A percentile compares a stretch with the other conserved stretches of the same genome.
Evolutionary conservation across 2,113 vertebrate genomes (phyloP).

Genomic region (Gulo gulo): DNA sequence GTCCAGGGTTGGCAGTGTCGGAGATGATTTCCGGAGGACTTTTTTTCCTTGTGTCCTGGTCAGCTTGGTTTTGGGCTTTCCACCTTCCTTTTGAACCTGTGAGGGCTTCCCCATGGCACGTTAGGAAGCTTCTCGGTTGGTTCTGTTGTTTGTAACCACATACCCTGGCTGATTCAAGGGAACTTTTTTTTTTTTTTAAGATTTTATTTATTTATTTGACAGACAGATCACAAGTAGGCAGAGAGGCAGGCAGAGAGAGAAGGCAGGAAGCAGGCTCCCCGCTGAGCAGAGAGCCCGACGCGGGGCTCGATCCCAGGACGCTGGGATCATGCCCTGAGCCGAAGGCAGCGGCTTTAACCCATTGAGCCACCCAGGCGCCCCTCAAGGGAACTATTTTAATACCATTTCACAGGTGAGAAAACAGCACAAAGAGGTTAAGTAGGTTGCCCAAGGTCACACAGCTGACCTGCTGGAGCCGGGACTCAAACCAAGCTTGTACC

Average conservation of each 20-base stretch:
- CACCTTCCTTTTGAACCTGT: too few species aligned
- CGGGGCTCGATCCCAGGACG: too few species aligned
- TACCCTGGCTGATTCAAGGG: not conserved
- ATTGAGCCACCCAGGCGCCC: too few species aligned
- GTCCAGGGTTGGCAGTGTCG: not conserved
- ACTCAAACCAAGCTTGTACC: not conserved
- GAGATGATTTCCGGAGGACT: too few species aligned
- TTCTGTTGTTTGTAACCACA: not conserved
- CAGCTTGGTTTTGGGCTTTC: not conserved
- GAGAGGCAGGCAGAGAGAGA: too few species aligned
- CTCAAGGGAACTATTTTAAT: not conserved
- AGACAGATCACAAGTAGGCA: too few species aligned
- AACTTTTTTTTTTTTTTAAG: too few species aligned
- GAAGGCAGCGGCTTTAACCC: too few species aligned
- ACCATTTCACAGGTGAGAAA: not conserved
- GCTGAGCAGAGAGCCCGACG: too few species aligned
- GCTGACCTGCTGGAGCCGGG: not conserved
- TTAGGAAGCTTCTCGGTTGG: not conserved
- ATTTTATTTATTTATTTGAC: too few species aligned
- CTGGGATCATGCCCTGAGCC: too few species aligned
- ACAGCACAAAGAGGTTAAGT: not conserved
- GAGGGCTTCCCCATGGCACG: not conserved
- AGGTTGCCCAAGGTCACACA: not conserved
- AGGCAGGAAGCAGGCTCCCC: too few species aligned
- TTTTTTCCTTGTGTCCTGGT: not conserved